A percentile compares a stretch with the other conserved stretches of the same genome.
Conservation (phyloP, 2,797 vertebrate species). For the Peromyscus aztecus region DNA sequence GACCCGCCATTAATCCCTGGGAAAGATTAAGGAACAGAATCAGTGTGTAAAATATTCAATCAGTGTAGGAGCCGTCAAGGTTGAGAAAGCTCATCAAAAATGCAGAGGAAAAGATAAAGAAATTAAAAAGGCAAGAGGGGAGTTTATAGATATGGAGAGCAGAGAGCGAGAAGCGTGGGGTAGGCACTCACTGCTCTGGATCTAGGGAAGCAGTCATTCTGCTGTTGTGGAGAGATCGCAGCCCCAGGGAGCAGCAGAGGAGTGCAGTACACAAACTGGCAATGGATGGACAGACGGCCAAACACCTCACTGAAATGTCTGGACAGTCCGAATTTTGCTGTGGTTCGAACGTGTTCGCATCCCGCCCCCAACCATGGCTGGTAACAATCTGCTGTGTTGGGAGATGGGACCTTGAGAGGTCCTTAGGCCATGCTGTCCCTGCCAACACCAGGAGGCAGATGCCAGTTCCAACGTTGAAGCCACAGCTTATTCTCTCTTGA, state of each 20-base stretch:
- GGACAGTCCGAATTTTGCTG: not conserved
- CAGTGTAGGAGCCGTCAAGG: conserved; percentile 74
- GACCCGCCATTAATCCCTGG: conserved; percentile 75
- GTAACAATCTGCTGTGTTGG: not conserved
- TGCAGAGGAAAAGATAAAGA: conserved; percentile 67
- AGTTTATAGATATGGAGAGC: not conserved
- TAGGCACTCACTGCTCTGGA: not conserved
- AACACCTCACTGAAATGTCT: conserved; percentile 7
- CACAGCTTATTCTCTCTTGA: not conserved
- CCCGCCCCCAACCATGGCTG: not conserved
- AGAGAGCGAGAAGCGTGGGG: not conserved
- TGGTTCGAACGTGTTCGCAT: not conserved
- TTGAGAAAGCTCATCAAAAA: conserved; percentile 77
- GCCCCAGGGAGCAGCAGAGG: not conserved
- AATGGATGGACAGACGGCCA: not conserved
- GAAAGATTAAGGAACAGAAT: conserved; percentile 75
- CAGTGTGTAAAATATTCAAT: conserved; percentile 78
- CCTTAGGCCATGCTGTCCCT: not conserved
- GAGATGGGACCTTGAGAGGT: not conserved
- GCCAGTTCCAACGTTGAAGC: not conserved
- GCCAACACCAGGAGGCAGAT: not conserved
- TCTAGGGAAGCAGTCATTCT: not conserved
- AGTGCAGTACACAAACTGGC: not conserved
- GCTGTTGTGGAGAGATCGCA: not conserved
- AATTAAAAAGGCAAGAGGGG: conserved; percentile 64